These are phyloP conservation scores for Saccopteryx leptura DNA, from an alignment of 2,113 vertebrate species.

Conservation along the genomic window DNA sequence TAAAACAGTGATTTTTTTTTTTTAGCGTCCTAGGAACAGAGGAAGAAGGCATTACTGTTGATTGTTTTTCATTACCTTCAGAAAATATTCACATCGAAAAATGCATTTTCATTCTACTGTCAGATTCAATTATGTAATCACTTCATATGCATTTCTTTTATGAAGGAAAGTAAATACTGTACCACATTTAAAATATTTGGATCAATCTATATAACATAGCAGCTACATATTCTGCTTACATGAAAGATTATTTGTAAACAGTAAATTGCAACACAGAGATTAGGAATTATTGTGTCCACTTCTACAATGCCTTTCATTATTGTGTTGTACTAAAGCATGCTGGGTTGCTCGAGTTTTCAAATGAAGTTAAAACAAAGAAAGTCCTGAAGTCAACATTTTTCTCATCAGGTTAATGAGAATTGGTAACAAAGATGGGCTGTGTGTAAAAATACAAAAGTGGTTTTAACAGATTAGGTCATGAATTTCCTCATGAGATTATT, in stretches of 20 bases:
- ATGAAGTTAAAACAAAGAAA: slow-evolving; percentile 32
- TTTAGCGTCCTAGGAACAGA: not conserved
- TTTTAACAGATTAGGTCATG: slow-evolving; percentile 34
- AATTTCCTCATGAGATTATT: slow-evolving; percentile 4
- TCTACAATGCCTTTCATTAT: not conserved
- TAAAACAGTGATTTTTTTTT: not conserved
- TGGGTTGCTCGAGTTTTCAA: not conserved
- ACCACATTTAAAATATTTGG: slow-evolving; percentile 22
- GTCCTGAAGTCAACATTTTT: not conserved
- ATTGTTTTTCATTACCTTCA: slow-evolving; percentile 53
- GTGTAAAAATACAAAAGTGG: not conserved
- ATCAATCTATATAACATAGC: not conserved
- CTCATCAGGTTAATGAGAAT: slow-evolving; percentile 36
- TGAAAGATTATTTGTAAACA: not conserved
- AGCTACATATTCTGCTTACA: not conserved
- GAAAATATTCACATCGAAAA: slow-evolving; percentile 31
- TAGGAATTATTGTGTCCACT: not conserved
- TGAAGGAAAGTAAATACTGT: not conserved
- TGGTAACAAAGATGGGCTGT: not conserved
- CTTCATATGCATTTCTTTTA: not conserved
- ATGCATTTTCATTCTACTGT: not conserved
- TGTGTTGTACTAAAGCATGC: not conserved
- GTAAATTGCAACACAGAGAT: not conserved
- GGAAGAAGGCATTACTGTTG: not conserved
- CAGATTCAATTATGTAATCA: slow-evolving; percentile 29